Base-by-base conservation (phyloP, 2,888 invertebrate genomes). In the Elegia similella region DNA sequence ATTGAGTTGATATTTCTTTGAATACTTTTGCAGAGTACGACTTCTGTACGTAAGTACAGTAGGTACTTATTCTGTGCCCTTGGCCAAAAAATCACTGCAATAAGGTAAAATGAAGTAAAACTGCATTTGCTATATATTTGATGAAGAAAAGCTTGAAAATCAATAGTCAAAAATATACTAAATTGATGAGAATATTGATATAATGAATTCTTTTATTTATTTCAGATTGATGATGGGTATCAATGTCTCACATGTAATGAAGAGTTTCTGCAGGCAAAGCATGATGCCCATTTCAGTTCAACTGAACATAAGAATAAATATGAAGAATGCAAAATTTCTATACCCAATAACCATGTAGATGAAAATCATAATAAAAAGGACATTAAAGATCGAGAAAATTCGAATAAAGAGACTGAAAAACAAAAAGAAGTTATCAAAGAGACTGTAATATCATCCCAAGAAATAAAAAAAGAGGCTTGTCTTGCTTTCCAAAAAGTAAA, bases 221-320 rank as follows among this genome's bases (percentile, higher is more conserved):
- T 71, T 56, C 68, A 83, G 83, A 67, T 78, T 46, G 80, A 81
- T 50, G 76, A 76, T 1, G 62, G 59, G 30, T 70, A 73, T 0
- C 83, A 82, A 10, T 84, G 84, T 46, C 58, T 83, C 29, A 82
- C 75, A 12, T 84, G 84, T 59, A 78, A 78, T 47, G 52, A 58
- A 30, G 50, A 50, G 34, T 50, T 50, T 63, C 76, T 0, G 58
- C 69, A 10, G 61, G 63, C n/a, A 30, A 61, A 5, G 58, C 59
- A n/a, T 52, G 61, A 5, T 58, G 23, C 23, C 1, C 79, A 79
- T 60, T 68, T 73, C 29, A 44, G 64, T 16, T 48, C 59, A 23
- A 8, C 13, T 6, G 57, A 65, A n/a, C 78, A 78, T 59, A 68
- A 59, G 46, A 54, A 60, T 7, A 52, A 59, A 1, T 64, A 69